Percentiles rank a stretch among this genome's conserved stretches.
Conservation (phyloP, 1,140 invertebrate species). For the Chrysopa pallens region DNA sequence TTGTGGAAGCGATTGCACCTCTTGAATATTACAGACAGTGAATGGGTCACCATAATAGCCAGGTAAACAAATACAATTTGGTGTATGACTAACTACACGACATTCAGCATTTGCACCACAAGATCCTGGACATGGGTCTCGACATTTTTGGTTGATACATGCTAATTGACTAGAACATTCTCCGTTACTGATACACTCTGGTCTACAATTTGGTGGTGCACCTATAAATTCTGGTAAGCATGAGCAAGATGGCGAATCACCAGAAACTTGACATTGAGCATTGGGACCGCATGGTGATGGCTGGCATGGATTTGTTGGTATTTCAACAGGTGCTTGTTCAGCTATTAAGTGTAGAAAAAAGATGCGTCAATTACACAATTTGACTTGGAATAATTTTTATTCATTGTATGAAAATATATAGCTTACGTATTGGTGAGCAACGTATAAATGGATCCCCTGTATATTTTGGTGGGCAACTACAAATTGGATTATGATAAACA, state of each 20-base stretch:
- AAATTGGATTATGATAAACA: constrained; percentile 38
- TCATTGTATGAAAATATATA: constrained; percentile 3
- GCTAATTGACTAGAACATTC: constrained; percentile 54
- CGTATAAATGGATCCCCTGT: constrained; percentile 34
- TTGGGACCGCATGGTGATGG: constrained; percentile 50
- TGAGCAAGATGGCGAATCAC: constrained; percentile 40
- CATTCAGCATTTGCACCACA: constrained; percentile 56
- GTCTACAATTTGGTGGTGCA: constrained; percentile 52
- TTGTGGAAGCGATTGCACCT: constrained; percentile 15
- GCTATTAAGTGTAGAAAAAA: constrained; percentile 4
- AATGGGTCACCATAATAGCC: constrained; percentile 50
- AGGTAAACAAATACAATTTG: constrained; percentile 45
- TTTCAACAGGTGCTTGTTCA: constrained; percentile 17
- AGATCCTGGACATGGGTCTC: constrained; percentile 49
- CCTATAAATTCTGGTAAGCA: constrained; percentile 50
- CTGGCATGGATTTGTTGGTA: constrained; percentile 30
- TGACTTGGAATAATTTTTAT: not conserved
- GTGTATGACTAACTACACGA: constrained; percentile 46
- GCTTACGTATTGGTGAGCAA: constrained; percentile 28
- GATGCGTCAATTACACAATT: not conserved
- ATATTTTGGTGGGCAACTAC: constrained; percentile 31
- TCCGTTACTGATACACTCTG: constrained; percentile 54
- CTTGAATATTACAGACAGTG: constrained; percentile 31
- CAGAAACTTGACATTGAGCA: constrained; percentile 38
- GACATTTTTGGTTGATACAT: constrained; percentile 51